These are phyloP conservation scores for Perca flavescens DNA, from an alignment of 2,113 vertebrate genomes.

Conservation along the genomic window DNA sequence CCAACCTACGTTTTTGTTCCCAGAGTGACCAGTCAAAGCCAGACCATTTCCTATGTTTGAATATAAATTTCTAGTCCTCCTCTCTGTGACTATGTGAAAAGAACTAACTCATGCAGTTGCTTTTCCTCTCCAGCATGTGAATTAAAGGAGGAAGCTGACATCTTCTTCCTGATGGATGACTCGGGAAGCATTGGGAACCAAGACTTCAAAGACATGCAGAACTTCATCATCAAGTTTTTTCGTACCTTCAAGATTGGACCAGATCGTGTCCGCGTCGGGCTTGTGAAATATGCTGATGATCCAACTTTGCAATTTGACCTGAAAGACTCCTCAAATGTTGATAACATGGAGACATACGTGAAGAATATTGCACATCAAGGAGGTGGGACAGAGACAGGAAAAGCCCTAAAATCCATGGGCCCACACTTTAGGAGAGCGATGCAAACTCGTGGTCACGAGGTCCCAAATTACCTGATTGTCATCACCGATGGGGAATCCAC, in stretches of 20 bases:
- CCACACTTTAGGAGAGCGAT: slow-evolving; percentile 62
- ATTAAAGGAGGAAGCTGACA: slow-evolving; percentile 84
- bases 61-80: not conserved
- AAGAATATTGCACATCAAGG: not conserved
- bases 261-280: slow-evolving; percentile 81
- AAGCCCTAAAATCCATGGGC: slow-evolving; percentile 79
- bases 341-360: no score
- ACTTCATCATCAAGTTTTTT: slow-evolving; percentile 81
- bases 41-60: no score
- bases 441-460: slow-evolving; percentile 38
- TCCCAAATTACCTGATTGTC: slow-evolving; percentile 81
- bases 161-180: slow-evolving; percentile 88
- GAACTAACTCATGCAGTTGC: not conserved
- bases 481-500: slow-evolving; percentile 85
- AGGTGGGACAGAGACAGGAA: slow-evolving; percentile 79
- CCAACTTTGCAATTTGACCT: slow-evolving; percentile 74
- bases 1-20: no score
- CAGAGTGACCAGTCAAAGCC: no score
- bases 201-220: slow-evolving; percentile 85
- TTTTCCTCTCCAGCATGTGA: slow-evolving; percentile 76
- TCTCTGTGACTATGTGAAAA: not conserved
- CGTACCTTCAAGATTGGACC: slow-evolving; percentile 78
- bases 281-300: slow-evolving; percentile 75
- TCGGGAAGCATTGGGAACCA: slow-evolving; percentile 74
- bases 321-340: slow-evolving; percentile 20